phyloP scores from a whole-genome alignment of 2,888 invertebrate genomes.

The Noctuana brunneofusca region DNA sequence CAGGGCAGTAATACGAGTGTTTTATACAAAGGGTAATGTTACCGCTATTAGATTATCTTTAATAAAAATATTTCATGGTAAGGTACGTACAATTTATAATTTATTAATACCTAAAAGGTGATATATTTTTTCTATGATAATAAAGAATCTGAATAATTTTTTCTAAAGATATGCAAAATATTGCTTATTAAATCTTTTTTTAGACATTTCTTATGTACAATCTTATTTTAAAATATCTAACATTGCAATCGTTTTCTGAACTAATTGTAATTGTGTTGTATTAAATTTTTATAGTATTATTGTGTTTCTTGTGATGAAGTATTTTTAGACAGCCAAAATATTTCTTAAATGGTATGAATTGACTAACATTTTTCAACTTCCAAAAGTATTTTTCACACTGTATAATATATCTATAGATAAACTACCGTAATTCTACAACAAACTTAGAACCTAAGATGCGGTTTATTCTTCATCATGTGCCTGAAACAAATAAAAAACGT shows the following conservation, averaged over 20 bases:
- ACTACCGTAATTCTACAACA: conserved; percentile 61
- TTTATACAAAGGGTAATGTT: too few relatives aligned
- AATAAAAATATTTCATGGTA: too few relatives aligned
- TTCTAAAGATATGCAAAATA: conserved; percentile 10
- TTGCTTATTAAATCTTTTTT: neutral
- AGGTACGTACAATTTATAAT: too few relatives aligned
- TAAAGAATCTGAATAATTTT: neutral
- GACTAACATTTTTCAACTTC: conserved; percentile 67
- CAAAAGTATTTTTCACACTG: conserved; percentile 58
- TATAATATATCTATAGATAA: conserved; percentile 57
- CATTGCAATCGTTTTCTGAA: too few relatives aligned
- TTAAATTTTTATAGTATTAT: neutral
- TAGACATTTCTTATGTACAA: neutral
- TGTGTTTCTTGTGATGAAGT: neutral
- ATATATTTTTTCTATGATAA: neutral
- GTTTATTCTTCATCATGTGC: conserved; percentile 94
- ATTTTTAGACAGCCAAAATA: conserved; percentile 55
- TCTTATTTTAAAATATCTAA: neutral
- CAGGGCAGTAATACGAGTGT: neutral
- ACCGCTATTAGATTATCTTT: too few relatives aligned
- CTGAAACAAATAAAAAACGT: conserved; percentile 80
- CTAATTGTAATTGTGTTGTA: neutral
- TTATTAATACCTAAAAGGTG: too few relatives aligned
- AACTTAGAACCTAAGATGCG: conserved; percentile 89
- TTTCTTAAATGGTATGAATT: conserved; percentile 67